Base-by-base conservation (phyloP, 2,888 invertebrate species). In the Philhelius pedissequus region DNA sequence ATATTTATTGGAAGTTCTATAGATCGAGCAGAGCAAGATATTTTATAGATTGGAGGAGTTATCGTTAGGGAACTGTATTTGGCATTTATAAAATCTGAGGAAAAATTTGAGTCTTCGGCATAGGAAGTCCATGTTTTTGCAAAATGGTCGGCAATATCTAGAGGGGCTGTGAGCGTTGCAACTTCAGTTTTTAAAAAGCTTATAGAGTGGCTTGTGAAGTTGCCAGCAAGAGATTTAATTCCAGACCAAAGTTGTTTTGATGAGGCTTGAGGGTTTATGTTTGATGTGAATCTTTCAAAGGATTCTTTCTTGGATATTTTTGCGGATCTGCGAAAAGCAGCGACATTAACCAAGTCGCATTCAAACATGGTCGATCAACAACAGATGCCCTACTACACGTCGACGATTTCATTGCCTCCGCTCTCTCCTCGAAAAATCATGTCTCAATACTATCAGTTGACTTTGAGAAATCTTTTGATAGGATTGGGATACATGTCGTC, bases 281-380 rank as follows among this genome's bases (percentile, higher is more conserved):
- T 68, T 48, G 80, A 73, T 18, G 73, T 77, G 8, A 86, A 66
- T 8, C 15, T 58, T 69, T 66, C 48, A 18, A 75, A 56, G 54
- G 52, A 54, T 15, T 64, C 18, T 45, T 38, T 60, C 38, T 73
- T 40, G 7, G 22, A 25, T n/a, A 13, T 27, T 45, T 64, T 74
- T 3, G 18, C 54, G 27, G 4, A 25, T 54, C 9, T 25, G 9
- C 45, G 22, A 25, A 74, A 64, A n/a, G 11, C 1, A 22, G 45
- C 32, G 13, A n/a, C n/a, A n/a, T n/a, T n/a, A n/a, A n/a, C n/a
- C n/a, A n/a, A n/a, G n/a, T n/a, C n/a, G n/a, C n/a, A n/a, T n/a
- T n/a, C n/a, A n/a, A n/a, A n/a, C n/a, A n/a, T n/a, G n/a, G n/a
- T n/a, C n/a, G n/a, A n/a, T n/a, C n/a, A n/a, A n/a, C n/a, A n/a